Conservation (phyloP, 2,113 vertebrate species). For the Epinephelus cyanopodus region DNA sequence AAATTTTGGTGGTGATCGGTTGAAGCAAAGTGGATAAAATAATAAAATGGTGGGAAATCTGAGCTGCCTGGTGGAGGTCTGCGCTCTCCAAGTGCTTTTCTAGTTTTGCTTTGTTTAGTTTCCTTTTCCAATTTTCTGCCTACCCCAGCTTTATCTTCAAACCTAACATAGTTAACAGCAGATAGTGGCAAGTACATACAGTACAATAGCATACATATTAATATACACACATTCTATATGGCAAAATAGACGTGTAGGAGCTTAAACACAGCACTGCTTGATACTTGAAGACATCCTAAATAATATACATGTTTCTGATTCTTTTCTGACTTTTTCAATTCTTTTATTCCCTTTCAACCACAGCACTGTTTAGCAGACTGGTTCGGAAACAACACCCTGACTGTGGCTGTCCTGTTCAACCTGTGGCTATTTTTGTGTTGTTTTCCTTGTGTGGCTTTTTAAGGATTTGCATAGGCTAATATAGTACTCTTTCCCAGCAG, state of each 20-base stretch:
- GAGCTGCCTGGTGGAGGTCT: no score
- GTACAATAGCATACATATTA: not conserved
- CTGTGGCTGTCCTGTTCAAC: not conserved
- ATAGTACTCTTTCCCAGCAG: not conserved
- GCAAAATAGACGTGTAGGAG: not conserved
- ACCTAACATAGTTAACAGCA: no score
- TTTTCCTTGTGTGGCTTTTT: not conserved
- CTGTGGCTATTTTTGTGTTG: constrained; percentile 4
- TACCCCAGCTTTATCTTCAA: no score
- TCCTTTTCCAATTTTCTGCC: no score
- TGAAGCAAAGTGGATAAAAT: no score
- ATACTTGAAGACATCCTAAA: not conserved
- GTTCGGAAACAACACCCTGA: not conserved
- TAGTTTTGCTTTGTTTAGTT: no score
- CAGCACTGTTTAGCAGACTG: not conserved
- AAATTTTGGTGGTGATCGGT: no score
- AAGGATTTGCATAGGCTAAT: constrained; percentile 17
- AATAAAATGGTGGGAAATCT: no score
- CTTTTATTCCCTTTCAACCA: not conserved
- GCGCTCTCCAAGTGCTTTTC: no score
- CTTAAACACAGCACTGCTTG: not conserved
- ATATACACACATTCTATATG: not conserved
- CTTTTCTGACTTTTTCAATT: no score
- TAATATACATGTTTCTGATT: not conserved
- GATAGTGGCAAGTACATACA: not conserved